These are phyloP conservation scores for Samia ricini DNA, from an alignment of 1,140 invertebrate genomes.

Conservation along the genomic window DNA sequence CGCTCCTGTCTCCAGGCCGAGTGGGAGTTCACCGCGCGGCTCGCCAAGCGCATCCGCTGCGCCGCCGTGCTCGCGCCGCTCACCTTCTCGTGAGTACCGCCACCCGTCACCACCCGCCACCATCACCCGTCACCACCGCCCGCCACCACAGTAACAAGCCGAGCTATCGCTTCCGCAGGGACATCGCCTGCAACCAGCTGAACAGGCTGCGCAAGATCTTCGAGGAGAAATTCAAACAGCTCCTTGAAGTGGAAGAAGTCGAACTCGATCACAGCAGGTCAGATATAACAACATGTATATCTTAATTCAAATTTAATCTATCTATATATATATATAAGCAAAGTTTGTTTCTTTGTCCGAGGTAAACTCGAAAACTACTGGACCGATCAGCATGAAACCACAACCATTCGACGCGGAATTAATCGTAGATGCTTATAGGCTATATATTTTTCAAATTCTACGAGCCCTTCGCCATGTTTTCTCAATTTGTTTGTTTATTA, in stretches of 20 bases:
- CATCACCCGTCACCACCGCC: background rate
- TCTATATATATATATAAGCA: too few species aligned
- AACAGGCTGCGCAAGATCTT: slow-evolving; percentile 41
- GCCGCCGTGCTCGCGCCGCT: slow-evolving; percentile 56
- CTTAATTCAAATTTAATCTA: too few species aligned
- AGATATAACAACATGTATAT: too few species aligned
- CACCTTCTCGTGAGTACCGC: slow-evolving; percentile 54
- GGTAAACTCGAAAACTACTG: too few species aligned
- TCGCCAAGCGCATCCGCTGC: slow-evolving; percentile 51
- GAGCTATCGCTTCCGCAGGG: slow-evolving; percentile 26
- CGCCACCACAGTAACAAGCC: background rate
- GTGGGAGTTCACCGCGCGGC: slow-evolving; percentile 60
- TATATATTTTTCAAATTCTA: too few species aligned
- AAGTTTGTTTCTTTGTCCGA: too few species aligned
- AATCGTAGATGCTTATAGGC: too few species aligned
- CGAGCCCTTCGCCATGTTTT: too few species aligned
- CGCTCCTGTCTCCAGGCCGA: slow-evolving; percentile 53
- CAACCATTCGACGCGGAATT: too few species aligned
- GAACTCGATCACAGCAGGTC: background rate
- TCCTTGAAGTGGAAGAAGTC: slow-evolving; percentile 24
- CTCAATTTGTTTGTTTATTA: too few species aligned
- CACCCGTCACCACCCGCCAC: background rate
- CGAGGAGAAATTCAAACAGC: slow-evolving; percentile 35
- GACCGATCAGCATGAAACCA: too few species aligned
- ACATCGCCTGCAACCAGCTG: slow-evolving; percentile 61